Evolutionary conservation across 37 sponge, comb jelly and placozoan genomes (phyloP).

Genomic region (Cladorhizidae sp.): DNA sequence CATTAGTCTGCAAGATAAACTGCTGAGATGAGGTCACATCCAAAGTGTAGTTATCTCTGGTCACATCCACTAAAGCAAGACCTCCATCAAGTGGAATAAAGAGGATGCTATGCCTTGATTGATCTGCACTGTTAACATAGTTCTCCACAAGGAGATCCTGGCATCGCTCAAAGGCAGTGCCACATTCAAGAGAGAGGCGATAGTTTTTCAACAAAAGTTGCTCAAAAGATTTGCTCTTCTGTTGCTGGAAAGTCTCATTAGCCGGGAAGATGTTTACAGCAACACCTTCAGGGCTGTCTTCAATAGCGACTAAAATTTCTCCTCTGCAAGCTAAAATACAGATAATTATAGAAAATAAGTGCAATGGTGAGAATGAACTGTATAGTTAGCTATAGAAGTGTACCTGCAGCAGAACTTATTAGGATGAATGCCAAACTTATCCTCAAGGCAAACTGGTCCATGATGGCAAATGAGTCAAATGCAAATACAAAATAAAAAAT

Average conservation of each 20-base stretch:
- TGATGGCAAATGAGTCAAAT: too few relatives aligned
- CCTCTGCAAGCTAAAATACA: neutral
- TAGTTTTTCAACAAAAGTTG: neutral
- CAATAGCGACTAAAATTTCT: neutral
- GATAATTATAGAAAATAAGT: too few relatives aligned
- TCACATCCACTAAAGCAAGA: neutral
- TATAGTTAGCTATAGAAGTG: too few relatives aligned
- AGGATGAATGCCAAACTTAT: too few relatives aligned
- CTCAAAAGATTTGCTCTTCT: neutral
- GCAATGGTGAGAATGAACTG: too few relatives aligned
- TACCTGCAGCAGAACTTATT: too few relatives aligned
- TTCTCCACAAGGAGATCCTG: conserved; percentile 1
- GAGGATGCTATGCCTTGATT: neutral
- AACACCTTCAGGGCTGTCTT: neutral
- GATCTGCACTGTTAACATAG: neutral
- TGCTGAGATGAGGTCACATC: too few relatives aligned
- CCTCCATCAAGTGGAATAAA: neutral
- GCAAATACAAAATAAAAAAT: too few relatives aligned
- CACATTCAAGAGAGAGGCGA: too few relatives aligned
- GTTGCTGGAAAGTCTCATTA: neutral
- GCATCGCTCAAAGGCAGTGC: neutral
- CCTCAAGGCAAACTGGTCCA: too few relatives aligned
- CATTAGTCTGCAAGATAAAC: neutral
- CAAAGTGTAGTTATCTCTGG: neutral
- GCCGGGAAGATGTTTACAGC: neutral